Base-by-base conservation (phyloP, 1,140 invertebrate species). In the Hyles vespertilio region DNA sequence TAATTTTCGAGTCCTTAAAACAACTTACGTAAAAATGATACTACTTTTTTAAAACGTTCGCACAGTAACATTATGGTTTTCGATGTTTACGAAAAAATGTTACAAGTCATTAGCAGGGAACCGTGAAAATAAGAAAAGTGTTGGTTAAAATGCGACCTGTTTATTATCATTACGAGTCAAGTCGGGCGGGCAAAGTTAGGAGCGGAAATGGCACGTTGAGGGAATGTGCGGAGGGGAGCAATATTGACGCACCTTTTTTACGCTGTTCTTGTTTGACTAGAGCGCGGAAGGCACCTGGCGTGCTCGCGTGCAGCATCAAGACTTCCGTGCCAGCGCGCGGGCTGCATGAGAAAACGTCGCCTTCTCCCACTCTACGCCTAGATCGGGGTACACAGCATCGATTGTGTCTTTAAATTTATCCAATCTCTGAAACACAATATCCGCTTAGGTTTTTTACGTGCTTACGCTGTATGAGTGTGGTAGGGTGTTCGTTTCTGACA, bases 161-260 rank as follows among this genome's bases (percentile, higher is more conserved):
- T 83, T 84, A 79, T 84, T 84, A 75, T 79, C 75, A 81, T 84
- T 87, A 77, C 69, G 74, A 81, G 68, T 70, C 70, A 79, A 81
- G 81, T 77, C 73, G 74, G 74, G 54, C 62, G 59, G 58, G 61
- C 71, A 78, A 86, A 82, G 79, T 86, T 82, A 82, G 69, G 77
- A 64, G 69, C 78, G 83, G 81, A 86, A 86, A 84, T 83, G 83
- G 72, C 69, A 68, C 50, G 45, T 46, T 7, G 53, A 53, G 59
- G 53, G n/a, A 47, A 50, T 47, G 59, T 10, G 11, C 36, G 50
- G 40, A 61, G 63, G 51, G 7, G 65, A 68, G 66, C 66, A 74
- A 73, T 73, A 72, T 63, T 61, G 66, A 60, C 70, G 59, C 66
- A 81, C 77, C 81, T 79, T 79, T 79, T 77, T 70, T 69, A 45